phyloP scores from a whole-genome alignment of 2,113 vertebrate genomes.

The Trichechus manatus region DNA sequence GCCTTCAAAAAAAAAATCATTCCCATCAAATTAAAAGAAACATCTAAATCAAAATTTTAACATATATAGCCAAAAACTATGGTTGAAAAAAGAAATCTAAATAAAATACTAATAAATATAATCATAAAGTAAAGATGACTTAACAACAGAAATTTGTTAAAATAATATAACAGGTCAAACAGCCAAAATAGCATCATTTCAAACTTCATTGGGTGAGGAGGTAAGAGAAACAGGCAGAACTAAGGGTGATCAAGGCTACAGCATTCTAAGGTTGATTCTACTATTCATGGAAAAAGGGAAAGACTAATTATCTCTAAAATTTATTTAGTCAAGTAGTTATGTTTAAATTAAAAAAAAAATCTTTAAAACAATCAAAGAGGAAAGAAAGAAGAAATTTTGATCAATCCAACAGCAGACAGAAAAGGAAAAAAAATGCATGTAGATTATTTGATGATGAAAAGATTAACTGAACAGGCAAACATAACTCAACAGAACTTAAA shows the following conservation, averaged over 20 bases:
- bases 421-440: neutral
- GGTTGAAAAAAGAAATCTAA: neutral
- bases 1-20: neutral
- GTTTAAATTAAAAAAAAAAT: slow-evolving; percentile 12
- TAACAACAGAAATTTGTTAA: neutral
- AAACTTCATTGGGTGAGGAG: neutral
- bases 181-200: neutral
- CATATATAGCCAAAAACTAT: neutral
- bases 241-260: neutral
- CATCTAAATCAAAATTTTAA: neutral
- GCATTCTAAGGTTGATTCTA: neutral
- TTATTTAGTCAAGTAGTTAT: neutral
- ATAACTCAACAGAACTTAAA: neutral
- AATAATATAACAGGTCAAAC: neutral
- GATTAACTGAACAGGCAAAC: neutral
- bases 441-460: neutral
- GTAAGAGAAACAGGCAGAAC: neutral
- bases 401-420: neutral
- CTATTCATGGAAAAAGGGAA: neutral
- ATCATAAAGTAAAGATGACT: neutral
- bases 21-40: neutral
- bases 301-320: neutral
- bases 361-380: neutral
- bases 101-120: neutral
- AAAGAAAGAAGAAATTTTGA: neutral